Base-by-base conservation (phyloP, 2,888 invertebrate species). In the Neelides folsomi region DNA sequence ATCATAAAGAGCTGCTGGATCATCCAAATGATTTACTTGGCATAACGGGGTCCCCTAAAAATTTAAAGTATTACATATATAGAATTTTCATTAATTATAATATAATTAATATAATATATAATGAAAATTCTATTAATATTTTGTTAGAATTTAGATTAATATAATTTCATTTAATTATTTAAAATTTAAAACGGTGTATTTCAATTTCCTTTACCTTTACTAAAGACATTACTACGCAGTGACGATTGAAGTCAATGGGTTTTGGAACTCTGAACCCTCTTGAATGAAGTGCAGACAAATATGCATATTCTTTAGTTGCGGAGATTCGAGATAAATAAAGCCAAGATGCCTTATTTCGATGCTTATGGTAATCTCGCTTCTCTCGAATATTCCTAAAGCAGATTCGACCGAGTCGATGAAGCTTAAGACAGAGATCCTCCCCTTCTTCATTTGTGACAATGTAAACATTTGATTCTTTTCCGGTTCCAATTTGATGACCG, bases 401-500 rank as follows among this genome's bases (percentile, higher is more conserved):
- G 0, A 88, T 92, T 55, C 97, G 78, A 0, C 98, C 98, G 42
- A 99, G 73, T 68, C 83, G 78, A 71, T 94, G 94, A 16, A 95
- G 72, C 70, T 98, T 98, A 51, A 98, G 76, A 66, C 93, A 94
- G 27, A 89, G 72, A 27, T 86, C 80, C 55, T 81, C 79, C 0
- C 79, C 81, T 42, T 87, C 83, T 59, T 82, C 79, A 73, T 89
- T 80, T 2, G 80, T 83, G 1, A 90, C 92, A 41, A 85, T 80
- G 68, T 92, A 97, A 61, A 97, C 88, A 68, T 95, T 94, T 1
- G 97, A 97, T 71, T 98, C 98, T 70, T 98, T 98, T 41, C 98
- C 98, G 36, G 95, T 88, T 37, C 98, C 98, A 66, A 99, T 97
- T 74, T 98, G 95, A 70, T 92, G 95, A 12, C 98, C 98, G 69